phyloP scores from a whole-genome alignment of 2,888 invertebrate genomes.

The Saturnia pavonia region DNA sequence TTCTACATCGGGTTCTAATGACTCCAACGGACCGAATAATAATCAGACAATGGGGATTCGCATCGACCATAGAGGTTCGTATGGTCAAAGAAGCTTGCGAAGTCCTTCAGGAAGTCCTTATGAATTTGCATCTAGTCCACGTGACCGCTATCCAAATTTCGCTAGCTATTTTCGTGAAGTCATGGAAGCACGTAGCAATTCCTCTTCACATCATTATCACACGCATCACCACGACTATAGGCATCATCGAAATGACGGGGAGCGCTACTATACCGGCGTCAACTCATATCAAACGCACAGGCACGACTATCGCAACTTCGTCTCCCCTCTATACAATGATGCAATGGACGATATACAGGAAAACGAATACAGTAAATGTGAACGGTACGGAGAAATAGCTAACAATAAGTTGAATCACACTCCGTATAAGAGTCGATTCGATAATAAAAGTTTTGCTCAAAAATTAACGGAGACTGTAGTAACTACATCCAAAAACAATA shows the following conservation, averaged over 20 bases:
- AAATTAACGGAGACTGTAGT: constrained; percentile 62
- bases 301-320: constrained; percentile 70
- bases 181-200: constrained; percentile 52
- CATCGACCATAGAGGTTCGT: constrained; percentile 55
- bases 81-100: constrained; percentile 55
- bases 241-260: constrained; percentile 57
- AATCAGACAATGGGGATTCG: constrained; percentile 50
- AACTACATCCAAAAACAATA: constrained; percentile 43
- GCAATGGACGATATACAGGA: constrained; percentile 78
- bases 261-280: constrained; percentile 54
- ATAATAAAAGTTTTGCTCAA: constrained; percentile 72
- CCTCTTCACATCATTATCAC: constrained; percentile 51
- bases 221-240: constrained; percentile 57
- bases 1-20: constrained; percentile 55
- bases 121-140: constrained; percentile 69
- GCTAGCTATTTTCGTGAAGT: constrained; percentile 74
- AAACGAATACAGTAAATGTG: constrained; percentile 74
- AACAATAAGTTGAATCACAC: constrained; percentile 59
- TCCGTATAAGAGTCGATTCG: constrained; percentile 55
- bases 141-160: constrained; percentile 70
- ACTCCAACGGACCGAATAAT: constrained; percentile 49
- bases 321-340: constrained; percentile 70
- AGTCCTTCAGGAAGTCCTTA: constrained; percentile 53
- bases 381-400: constrained; percentile 74
- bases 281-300: constrained; percentile 59